Conservation (phyloP, 1,140 invertebrate species). For the Eurytemora carolleeae region DNA sequence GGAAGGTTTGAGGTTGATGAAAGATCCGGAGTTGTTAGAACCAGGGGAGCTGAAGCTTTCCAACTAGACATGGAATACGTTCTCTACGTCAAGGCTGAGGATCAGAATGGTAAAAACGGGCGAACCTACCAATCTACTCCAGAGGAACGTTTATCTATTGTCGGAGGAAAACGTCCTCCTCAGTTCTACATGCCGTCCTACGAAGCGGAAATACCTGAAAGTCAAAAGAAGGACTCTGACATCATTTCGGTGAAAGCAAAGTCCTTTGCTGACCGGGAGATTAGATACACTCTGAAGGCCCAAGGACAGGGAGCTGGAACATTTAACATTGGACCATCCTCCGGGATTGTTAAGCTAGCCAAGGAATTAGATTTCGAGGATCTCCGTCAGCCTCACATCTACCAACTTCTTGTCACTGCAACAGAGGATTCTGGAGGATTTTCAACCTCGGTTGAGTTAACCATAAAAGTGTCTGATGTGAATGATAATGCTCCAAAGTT, state of each 20-base stretch:
- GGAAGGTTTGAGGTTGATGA: constrained; percentile 71
- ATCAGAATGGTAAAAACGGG: constrained; percentile 73
- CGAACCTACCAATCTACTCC: constrained; percentile 73
- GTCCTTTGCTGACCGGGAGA: constrained; percentile 82
- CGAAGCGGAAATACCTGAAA: constrained; percentile 81
- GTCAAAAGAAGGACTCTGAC: constrained; percentile 85
- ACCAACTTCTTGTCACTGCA: constrained; percentile 70
- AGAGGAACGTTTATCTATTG: constrained; percentile 72
- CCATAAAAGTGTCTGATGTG: constrained; percentile 61
- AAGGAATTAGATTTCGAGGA: constrained; percentile 90
- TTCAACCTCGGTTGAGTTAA: constrained; percentile 79
- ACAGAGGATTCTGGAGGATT: constrained; percentile 89
- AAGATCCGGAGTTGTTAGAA: constrained; percentile 75
- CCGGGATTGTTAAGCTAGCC: constrained; percentile 76
- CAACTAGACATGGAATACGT: constrained; percentile 91
- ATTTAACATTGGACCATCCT: constrained; percentile 80
- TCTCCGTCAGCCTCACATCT: constrained; percentile 71
- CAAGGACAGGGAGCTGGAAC: constrained; percentile 82
- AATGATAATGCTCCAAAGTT: constrained; percentile 88
- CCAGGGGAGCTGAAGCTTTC: constrained; percentile 68
- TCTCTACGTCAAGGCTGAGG: constrained; percentile 82
- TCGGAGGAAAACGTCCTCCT: constrained; percentile 74
- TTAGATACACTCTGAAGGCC: constrained; percentile 75
- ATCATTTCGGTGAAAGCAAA: constrained; percentile 91
- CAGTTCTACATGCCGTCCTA: constrained; percentile 85